Base-by-base conservation (phyloP, 1,140 invertebrate species). In the Drosophila ananassae region DNA sequence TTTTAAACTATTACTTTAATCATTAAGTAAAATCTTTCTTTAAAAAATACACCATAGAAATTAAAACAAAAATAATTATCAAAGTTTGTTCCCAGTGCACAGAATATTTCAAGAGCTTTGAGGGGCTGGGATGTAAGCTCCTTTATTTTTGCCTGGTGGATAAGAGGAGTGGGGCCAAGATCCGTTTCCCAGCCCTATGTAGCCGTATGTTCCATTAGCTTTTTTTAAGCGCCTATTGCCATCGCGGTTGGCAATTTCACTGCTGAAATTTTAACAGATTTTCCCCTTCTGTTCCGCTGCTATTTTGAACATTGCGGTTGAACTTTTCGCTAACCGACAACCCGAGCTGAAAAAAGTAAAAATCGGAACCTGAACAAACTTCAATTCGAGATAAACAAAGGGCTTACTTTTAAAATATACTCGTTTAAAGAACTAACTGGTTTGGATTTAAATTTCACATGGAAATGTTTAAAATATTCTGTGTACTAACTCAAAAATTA, bases 261-360 rank as follows among this genome's bases (percentile, higher is more conserved):
- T 55, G 81, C 55, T 87, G 62, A 76, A 87, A 87, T 82, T 87
- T 79, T 87, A 89, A 87, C 82, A 87, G 82, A 87, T 87, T 87
- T 87, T 87, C 67, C 55, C 63, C 67, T 62, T 54, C 41, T 66
- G 76, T 66, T 78, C 51, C 54, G 81, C 73, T 74, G 79, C 60
- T 66, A 58, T 72, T 54, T 66, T 34, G 62, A 56, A 87, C 58
- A 76, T 82, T 87, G 82, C 67, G 78, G 82, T 79, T 82, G 47
- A 76, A 64, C 55, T 75, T 74, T 76, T 50, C 53, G 28, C 63
- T 56, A 69, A 48, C 51, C 54, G 13, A 54, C 48, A 57, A 74
- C 39, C 39, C 10, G 46, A 62, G 34, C 39, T 56, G 37, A 66
- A 28, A 13, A 22, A 24, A 3, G n/a, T 37, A 69, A 48, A 50